Base-by-base conservation (phyloP, 2,797 vertebrate species). In the Cryptoblepharus egeriae region DNA sequence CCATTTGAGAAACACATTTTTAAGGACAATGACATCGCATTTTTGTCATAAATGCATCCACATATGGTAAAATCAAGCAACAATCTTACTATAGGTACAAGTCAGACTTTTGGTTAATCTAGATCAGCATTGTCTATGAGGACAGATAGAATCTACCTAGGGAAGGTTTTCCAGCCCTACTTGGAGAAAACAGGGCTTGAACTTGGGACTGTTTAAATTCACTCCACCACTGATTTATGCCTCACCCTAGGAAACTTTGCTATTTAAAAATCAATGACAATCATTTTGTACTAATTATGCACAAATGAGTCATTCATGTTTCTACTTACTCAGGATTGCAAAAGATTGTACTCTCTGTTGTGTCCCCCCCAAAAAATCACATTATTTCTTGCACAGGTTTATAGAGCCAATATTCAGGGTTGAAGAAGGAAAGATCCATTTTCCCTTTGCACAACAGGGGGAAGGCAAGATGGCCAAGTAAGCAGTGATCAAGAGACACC, bases 351-450 rank as follows among this genome's bases (percentile, higher is more conserved):
- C 58, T 52, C 12, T 28, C 24, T 37, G 0, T 0, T 6, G 1
- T 83, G 20, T 2, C 6, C 26, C 52, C 55, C 73, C 37, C 3
- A 78, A 52, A 77, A n/a, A 72, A 20, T 52, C 84, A 55, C 68
- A 63, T 57, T 37, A 52, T 32, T 10, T 24, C 1, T 69, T 32
- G 3, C 1, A 16, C 22, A 8, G 11, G 30, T 45, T 83, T 58
- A 84, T 83, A 16, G 22, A 39, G 42, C 16, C 15, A 5, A 65
- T 32, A 30, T n/a, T n/a, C n/a, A n/a, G n/a, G n/a, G n/a, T n/a
- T 52, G n/a, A 32, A 20, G 26, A 80, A 76, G 69, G 37, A 80
- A 85, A 77, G 30, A 3, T 76, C 39, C 9, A 76, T 90, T 87
- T 86, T 30, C 32, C 18, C 35, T 49, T n/a, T 79, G 32, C 26